These are phyloP conservation scores for Pristiophorus japonicus DNA, from an alignment of 2,113 vertebrate species.

Conservation along the genomic window DNA sequence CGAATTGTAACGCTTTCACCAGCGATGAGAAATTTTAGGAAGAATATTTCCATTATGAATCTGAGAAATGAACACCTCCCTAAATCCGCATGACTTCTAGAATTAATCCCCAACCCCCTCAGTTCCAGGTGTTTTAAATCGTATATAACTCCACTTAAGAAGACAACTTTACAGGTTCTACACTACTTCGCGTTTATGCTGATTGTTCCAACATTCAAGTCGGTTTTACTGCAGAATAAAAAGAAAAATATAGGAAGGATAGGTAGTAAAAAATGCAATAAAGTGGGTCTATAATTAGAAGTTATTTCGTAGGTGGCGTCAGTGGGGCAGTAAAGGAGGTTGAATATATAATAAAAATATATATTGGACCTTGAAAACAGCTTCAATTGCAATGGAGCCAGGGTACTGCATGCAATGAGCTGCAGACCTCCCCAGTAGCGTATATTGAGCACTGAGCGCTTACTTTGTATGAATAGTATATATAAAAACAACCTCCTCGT, in stretches of 20 bases:
- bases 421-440: background rate
- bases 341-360: constrained; percentile 8
- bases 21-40: background rate
- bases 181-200: background rate
- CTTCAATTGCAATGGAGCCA: background rate
- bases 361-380: no score
- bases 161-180: background rate
- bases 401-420: background rate
- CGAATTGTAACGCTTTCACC: background rate
- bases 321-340: constrained; percentile 13
- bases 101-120: background rate
- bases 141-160: background rate
- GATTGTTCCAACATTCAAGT: background rate
- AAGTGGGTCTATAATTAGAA: constrained; percentile 1
- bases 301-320: constrained; percentile 9
- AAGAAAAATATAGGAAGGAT: constrained; percentile 17
- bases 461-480: background rate
- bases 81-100: background rate
- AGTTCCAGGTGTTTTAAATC: background rate
- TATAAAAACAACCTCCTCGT: background rate
- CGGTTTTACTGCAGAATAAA: background rate
- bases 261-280: background rate
- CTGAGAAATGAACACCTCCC: background rate
- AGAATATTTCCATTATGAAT: background rate
- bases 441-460: background rate